A percentile compares a stretch with the other conserved stretches of the same genome.
Conservation (phyloP, 2,797 vertebrate genomes). For the Miichthys miiuy region DNA sequence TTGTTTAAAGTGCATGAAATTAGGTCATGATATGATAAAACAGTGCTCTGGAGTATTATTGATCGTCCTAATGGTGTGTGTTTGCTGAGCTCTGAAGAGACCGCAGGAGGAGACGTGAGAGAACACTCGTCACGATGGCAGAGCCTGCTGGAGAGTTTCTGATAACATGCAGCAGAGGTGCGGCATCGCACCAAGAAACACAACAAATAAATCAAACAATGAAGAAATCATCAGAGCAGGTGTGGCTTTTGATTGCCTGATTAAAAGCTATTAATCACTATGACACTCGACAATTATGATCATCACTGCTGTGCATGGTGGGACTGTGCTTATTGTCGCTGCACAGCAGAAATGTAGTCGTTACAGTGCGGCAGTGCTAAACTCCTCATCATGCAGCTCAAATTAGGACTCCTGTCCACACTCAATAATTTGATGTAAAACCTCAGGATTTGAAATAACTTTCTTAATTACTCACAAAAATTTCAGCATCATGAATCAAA, state of each 20-base stretch:
- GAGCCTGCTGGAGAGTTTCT: conserved; percentile 26
- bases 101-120: conserved; percentile 8
- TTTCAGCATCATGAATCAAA: background rate
- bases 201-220: conserved; percentile 19
- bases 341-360: background rate
- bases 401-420: background rate
- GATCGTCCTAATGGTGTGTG: conserved; percentile 52
- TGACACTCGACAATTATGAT: conserved; percentile 7
- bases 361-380: background rate
- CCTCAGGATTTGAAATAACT: background rate
- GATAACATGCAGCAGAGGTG: conserved; percentile 4
- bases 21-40: conserved; percentile 40
- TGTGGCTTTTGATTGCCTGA: conserved; percentile 37
- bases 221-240: conserved; percentile 34
- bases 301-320: conserved; percentile 18
- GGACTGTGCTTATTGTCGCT: conserved; percentile 2
- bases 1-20: conserved; percentile 57
- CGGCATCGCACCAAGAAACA: background rate
- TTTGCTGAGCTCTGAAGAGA: conserved; percentile 40
- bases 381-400: background rate
- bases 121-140: conserved; percentile 11
- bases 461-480: background rate
- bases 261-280: conserved; percentile 52
- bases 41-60: conserved; percentile 34
- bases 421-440: background rate